A percentile compares a stretch with the other conserved stretches of the same genome.
These are phyloP conservation scores for Iguana delicatissima DNA, from an alignment of 2,797 vertebrate genomes.

Conservation along the genomic window DNA sequence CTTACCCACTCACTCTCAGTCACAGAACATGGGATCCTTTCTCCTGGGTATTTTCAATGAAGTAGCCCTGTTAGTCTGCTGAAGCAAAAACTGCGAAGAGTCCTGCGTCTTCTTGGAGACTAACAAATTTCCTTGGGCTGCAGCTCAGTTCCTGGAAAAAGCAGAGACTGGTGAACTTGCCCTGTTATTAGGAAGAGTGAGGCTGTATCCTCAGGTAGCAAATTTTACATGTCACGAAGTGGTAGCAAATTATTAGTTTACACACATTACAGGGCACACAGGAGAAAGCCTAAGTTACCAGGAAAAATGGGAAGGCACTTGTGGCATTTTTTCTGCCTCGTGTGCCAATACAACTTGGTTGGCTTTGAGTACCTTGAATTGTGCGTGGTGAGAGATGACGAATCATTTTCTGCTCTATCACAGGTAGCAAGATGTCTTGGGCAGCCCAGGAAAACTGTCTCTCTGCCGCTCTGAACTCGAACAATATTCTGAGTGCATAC, in stretches of 20 bases:
- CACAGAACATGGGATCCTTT: neutral
- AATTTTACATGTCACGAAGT: neutral
- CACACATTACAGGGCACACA: too few relatives aligned
- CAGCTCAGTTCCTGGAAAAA: too few relatives aligned
- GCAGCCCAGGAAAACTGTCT: neutral
- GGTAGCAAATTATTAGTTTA: neutral
- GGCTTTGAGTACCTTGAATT: neutral
- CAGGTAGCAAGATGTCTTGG: neutral
- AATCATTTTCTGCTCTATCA: neutral
- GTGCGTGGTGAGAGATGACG: too few relatives aligned
- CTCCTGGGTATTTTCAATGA: neutral
- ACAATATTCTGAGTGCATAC: neutral
- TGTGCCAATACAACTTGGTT: neutral
- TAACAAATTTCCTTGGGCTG: neutral
- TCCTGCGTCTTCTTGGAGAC: neutral
- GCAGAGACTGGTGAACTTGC: neutral
- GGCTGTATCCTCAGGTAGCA: neutral
- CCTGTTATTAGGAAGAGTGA: neutral
- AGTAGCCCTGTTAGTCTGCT: neutral
- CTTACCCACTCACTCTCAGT: neutral
- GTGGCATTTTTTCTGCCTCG: neutral
- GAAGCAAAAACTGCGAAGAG: neutral
- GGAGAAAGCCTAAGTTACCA: too few relatives aligned
- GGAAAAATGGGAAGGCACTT: neutral
- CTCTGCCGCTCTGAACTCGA: neutral